Conservation (phyloP, 2,797 vertebrate genomes). For the Hirundo rustica region DNA sequence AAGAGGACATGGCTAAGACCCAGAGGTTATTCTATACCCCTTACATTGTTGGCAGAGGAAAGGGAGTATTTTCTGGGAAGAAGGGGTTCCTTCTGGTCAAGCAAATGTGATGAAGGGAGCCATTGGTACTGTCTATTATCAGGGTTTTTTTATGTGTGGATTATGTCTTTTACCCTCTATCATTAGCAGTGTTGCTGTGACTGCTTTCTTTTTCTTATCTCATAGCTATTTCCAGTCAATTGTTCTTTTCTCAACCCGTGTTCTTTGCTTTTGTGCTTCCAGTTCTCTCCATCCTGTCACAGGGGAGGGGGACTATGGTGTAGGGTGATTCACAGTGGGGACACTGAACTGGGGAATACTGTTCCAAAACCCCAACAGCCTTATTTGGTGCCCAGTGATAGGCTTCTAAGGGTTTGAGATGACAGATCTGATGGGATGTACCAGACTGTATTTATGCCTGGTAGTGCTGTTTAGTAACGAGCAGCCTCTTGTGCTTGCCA, state of each 20-base stretch:
- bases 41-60: too few species aligned
- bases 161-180: not conserved
- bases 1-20: not conserved
- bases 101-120: not conserved
- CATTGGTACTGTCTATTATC: not conserved
- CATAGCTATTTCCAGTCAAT: not conserved
- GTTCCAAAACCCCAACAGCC: not conserved
- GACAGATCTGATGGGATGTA: not conserved
- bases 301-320: accelerated
- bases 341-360: not conserved
- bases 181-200: not conserved
- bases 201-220: not conserved
- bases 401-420: not conserved
- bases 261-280: not conserved
- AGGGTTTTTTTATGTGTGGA: accelerated
- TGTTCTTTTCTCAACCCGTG: not conserved
- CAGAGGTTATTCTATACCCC: not conserved
- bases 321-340: not conserved
- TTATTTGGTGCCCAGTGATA: not conserved
- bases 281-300: not conserved
- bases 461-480: not conserved
- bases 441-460: not conserved
- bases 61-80: not conserved
- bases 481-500: not conserved
- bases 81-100: not conserved